Conservation (phyloP, 37 sponge, comb jelly and placozoan genomes). For the Chondrosia reniformis region DNA sequence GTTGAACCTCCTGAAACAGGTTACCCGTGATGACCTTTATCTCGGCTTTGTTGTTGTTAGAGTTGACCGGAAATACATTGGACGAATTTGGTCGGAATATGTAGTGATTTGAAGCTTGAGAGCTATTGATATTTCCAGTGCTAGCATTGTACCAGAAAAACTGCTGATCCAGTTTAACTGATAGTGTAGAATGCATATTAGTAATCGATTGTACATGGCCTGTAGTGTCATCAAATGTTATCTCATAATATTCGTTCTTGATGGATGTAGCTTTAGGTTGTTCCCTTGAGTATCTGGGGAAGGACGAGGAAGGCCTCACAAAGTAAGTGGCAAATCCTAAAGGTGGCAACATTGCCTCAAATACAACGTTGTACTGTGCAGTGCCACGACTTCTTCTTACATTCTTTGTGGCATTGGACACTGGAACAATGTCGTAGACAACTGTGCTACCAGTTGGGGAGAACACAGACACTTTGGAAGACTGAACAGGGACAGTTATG, state of each 20-base stretch:
- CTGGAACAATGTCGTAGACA: slow-evolving; percentile 33
- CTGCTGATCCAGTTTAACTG: slow-evolving; percentile 50
- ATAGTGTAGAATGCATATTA: slow-evolving; percentile 3
- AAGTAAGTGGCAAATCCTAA: slow-evolving; percentile 64
- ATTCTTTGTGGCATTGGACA: slow-evolving; percentile 19
- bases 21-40: slow-evolving; percentile 24
- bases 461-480: neutral
- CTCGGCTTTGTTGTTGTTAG: slow-evolving; percentile 16
- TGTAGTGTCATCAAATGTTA: slow-evolving; percentile 56
- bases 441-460: slow-evolving; percentile 20
- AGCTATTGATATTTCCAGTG: slow-evolving; percentile 60
- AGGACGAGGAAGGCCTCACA: slow-evolving; percentile 12
- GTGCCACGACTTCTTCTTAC: slow-evolving; percentile 39
- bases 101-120: slow-evolving; percentile 85
- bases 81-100: slow-evolving; percentile 77
- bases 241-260: neutral
- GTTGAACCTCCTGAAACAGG: slow-evolving; percentile 17
- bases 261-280: neutral
- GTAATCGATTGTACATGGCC: slow-evolving; percentile 45
- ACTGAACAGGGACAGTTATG: slow-evolving; percentile 44
- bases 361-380: slow-evolving; percentile 48
- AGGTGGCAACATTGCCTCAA: slow-evolving; percentile 35
- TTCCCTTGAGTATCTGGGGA: neutral
- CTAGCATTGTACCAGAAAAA: slow-evolving; percentile 90
- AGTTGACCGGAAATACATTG: slow-evolving; percentile 26